Evolutionary conservation across 2,113 vertebrate species (phyloP).

Genomic region (Delphinus delphis): DNA sequence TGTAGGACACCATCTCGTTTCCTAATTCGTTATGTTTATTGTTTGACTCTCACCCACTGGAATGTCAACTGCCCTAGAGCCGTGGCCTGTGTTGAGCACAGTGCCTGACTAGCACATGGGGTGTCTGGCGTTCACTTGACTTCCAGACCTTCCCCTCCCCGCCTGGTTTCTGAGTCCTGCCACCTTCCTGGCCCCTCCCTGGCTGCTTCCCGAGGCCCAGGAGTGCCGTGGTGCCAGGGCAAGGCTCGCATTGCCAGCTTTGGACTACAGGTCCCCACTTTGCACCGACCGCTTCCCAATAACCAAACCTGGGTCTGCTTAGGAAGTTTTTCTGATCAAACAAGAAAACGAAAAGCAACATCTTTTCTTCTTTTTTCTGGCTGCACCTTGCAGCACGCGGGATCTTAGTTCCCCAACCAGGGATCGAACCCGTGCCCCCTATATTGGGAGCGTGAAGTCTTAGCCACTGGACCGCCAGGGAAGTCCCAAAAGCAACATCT

Average conservation of each 20-base stretch:
- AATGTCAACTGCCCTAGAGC: too few relatives aligned
- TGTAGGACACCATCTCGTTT: too few relatives aligned
- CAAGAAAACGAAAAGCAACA: not conserved
- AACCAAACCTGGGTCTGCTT: not conserved
- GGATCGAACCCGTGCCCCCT: too few relatives aligned
- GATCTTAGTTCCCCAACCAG: too few relatives aligned
- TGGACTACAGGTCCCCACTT: rapidly evolving
- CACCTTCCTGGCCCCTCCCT: too few relatives aligned
- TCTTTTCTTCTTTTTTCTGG: too few relatives aligned
- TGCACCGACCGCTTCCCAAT: not conserved
- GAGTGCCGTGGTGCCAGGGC: not conserved
- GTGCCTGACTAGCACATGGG: not conserved
- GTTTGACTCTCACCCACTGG: not conserved
- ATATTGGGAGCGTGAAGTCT: too few relatives aligned
- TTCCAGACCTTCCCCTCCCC: not conserved
- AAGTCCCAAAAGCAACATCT: not conserved
- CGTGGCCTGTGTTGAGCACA: not conserved
- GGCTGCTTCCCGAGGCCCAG: not conserved
- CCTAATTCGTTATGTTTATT: not conserved
- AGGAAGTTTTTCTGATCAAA: not conserved
- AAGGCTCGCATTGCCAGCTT: not conserved
- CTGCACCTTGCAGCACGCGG: too few relatives aligned
- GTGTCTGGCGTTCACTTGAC: not conserved
- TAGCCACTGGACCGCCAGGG: too few relatives aligned
- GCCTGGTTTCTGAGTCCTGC: not conserved